Conservation (phyloP, 2,888 invertebrate species). For the Drosophila nigricruria region DNA sequence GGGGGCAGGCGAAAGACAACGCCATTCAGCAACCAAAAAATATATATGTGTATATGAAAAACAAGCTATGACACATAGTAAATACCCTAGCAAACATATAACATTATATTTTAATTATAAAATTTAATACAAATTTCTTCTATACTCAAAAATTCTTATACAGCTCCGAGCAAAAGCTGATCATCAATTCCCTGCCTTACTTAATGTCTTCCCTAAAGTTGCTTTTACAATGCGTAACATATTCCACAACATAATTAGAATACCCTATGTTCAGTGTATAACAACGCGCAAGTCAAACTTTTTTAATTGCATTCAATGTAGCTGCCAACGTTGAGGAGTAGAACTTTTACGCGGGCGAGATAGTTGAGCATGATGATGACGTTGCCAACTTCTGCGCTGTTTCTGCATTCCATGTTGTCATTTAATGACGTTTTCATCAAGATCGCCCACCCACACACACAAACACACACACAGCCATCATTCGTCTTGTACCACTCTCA, state of each 20-base stretch:
- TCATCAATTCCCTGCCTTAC: neutral
- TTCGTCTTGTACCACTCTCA: conserved; percentile 51
- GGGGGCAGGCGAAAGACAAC: neutral
- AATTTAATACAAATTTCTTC: neutral
- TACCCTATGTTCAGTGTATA: conserved; percentile 4
- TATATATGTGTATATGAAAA: neutral
- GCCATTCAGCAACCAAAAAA: neutral
- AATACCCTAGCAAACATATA: neutral
- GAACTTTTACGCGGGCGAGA: conserved; percentile 25
- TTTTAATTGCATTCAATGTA: conserved; percentile 79
- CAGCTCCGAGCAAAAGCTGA: neutral
- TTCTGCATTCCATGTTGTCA: conserved; percentile 58
- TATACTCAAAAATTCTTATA: neutral
- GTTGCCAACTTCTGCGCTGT: conserved; percentile 42
- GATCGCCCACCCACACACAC: conserved; percentile 17
- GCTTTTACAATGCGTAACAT: neutral
- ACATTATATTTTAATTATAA: neutral
- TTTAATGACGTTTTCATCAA: conserved; percentile 77
- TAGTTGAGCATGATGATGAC: conserved; percentile 40
- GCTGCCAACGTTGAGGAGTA: conserved; percentile 54
- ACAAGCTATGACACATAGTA: neutral
- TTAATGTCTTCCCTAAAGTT: neutral
- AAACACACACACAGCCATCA: neutral
- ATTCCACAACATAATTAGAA: conserved; percentile 1
- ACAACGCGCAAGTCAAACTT: conserved; percentile 55